A percentile compares a stretch with the other conserved stretches of the same genome.
Evolutionary conservation across 2,113 vertebrate species (phyloP).

Genomic region (Vulpes vulpes): DNA sequence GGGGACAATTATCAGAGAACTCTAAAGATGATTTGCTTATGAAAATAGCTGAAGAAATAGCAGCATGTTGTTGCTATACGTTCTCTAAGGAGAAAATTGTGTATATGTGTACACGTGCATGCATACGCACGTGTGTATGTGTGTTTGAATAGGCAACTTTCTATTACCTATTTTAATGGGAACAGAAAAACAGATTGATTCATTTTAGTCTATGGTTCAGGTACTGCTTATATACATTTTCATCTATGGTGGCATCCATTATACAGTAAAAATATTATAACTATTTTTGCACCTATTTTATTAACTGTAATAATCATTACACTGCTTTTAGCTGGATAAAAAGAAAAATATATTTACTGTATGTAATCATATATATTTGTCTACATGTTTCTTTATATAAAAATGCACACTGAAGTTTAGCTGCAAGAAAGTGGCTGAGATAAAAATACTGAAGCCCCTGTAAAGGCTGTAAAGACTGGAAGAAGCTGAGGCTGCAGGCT

Average conservation of each 20-base stretch:
- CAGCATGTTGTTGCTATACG: background rate
- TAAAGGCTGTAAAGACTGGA: background rate
- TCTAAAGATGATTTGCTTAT: conserved; percentile 17
- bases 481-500: conserved; percentile 31
- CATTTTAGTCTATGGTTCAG: background rate
- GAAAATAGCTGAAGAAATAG: conserved; percentile 13
- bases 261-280: background rate
- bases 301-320: background rate
- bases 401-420: conserved; percentile 27
- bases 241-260: background rate
- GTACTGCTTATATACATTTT: background rate
- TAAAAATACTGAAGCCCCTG: conserved; percentile 39
- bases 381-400: background rate
- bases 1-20: background rate
- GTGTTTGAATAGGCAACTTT: background rate
- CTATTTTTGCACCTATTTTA: background rate
- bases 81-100: conserved; percentile 10
- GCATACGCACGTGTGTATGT: background rate
- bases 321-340: background rate
- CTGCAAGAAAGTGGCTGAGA: background rate
- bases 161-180: background rate
- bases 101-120: background rate
- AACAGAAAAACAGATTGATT: background rate
- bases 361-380: background rate
- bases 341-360: background rate